Percentiles rank a stretch among this genome's conserved stretches.
Evolutionary conservation across 2,113 vertebrate species (phyloP).

Genomic region (human (Homo sapiens)): DNA sequence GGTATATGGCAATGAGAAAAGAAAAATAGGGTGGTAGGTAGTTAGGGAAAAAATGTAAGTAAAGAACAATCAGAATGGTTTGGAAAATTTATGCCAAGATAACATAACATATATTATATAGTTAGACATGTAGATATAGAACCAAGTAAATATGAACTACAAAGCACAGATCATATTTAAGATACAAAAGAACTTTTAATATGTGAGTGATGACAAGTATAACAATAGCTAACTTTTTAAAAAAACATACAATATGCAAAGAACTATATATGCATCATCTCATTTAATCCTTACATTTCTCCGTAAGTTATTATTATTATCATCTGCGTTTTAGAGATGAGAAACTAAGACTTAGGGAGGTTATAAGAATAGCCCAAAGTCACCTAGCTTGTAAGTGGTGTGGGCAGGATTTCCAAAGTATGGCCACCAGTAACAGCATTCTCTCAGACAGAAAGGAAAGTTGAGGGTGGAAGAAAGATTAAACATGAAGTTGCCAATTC

Average conservation of each 20-base stretch:
- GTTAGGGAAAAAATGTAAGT: background rate
- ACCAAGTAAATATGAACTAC: background rate
- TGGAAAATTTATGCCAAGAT: background rate
- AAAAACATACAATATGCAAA: background rate
- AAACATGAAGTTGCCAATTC: background rate
- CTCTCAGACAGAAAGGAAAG: background rate
- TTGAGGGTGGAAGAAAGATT: background rate
- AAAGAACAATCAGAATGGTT: background rate
- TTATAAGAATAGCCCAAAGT: background rate
- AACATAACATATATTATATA: background rate
- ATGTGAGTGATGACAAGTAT: background rate
- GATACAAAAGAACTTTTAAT: background rate
- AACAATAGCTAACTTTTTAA: background rate
- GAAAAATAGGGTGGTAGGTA: background rate
- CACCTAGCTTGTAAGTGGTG: background rate
- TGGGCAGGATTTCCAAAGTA: background rate
- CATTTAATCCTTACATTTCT: background rate
- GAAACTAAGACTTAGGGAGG: background rate
- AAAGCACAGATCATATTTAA: background rate
- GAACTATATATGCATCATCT: background rate
- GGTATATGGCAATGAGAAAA: background rate
- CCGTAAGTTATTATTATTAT: background rate
- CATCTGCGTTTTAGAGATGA: background rate
- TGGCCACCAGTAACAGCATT: background rate
- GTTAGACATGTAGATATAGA: too few species aligned